Percentiles rank a stretch among this genome's conserved stretches.
Conservation (phyloP, 2,888 invertebrate genomes). For the Ormyrus rosae region DNA sequence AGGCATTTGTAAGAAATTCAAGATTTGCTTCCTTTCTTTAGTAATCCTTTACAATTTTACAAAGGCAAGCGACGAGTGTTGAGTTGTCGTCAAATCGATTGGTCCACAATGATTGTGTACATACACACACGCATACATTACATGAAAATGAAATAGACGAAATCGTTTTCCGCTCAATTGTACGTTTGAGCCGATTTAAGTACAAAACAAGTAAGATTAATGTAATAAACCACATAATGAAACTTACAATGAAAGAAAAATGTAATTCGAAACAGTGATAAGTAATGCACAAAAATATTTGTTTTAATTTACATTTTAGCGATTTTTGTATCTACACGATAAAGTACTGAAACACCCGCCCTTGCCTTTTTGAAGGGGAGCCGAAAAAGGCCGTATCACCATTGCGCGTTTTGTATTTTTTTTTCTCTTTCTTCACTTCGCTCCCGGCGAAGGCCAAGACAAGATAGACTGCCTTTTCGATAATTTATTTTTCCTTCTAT, state of each 20-base stretch:
- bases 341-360: slow-evolving; percentile 25
- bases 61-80: slow-evolving; percentile 38
- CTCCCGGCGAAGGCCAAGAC: slow-evolving; percentile 56
- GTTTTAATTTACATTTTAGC: slow-evolving; percentile 32
- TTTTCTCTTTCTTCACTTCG: slow-evolving; percentile 40
- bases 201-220: slow-evolving; percentile 36
- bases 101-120: slow-evolving; percentile 48
- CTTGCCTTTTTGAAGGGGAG: slow-evolving; percentile 45
- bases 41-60: slow-evolving; percentile 29
- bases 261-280: slow-evolving; percentile 10
- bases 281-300: slow-evolving; percentile 18
- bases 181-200: slow-evolving; percentile 48
- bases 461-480: slow-evolving; percentile 39
- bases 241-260: slow-evolving; percentile 13
- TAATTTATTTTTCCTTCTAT: slow-evolving; percentile 51
- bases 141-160: slow-evolving; percentile 30
- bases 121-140: slow-evolving; percentile 21
- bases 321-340: slow-evolving; percentile 25
- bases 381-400: slow-evolving; percentile 22
- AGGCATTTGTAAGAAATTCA: slow-evolving; percentile 22
- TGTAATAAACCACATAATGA: slow-evolving; percentile 13
- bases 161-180: slow-evolving; percentile 18
- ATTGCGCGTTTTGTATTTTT: background rate
- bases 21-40: slow-evolving; percentile 24
- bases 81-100: slow-evolving; percentile 43